Percentiles rank a stretch among this genome's conserved stretches.
These are phyloP conservation scores for Centruroides vittatus DNA, from an alignment of 1,140 invertebrate genomes.

Conservation along the genomic window DNA sequence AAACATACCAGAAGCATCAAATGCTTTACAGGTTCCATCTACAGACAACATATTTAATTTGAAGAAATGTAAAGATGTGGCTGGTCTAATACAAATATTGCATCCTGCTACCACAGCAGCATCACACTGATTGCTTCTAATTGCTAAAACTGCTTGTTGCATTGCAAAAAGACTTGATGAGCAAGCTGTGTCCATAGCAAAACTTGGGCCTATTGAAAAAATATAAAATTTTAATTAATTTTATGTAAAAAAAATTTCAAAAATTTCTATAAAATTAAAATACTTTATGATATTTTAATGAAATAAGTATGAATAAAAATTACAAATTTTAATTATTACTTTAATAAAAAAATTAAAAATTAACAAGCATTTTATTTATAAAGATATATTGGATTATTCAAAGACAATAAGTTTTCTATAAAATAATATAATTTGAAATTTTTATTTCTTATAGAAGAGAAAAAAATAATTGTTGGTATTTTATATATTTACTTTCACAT, in stretches of 20 bases:
- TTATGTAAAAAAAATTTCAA: background rate
- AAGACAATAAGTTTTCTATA: too few relatives aligned
- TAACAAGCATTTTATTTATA: too few relatives aligned
- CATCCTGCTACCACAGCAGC: slow-evolving; percentile 79
- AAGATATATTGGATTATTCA: too few relatives aligned
- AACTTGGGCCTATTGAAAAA: slow-evolving; percentile 57
- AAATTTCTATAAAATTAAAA: too few relatives aligned
- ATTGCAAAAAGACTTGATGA: slow-evolving; percentile 81
- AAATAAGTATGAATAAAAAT: too few relatives aligned
- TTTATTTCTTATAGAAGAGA: background rate
- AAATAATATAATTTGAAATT: too few relatives aligned
- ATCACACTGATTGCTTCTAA: slow-evolving; percentile 73
- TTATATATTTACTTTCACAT: background rate
- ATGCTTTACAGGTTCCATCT: slow-evolving; percentile 83
- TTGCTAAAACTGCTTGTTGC: slow-evolving; percentile 67
- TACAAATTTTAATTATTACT: too few relatives aligned
- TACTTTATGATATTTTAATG: too few relatives aligned
- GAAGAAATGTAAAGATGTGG: slow-evolving; percentile 81
- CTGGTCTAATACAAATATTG: slow-evolving; percentile 73
- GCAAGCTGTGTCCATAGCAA: slow-evolving; percentile 86
- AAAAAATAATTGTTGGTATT: background rate
- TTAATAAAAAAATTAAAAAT: too few relatives aligned
- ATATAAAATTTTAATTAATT: slow-evolving; percentile 1
- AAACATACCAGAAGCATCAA: slow-evolving; percentile 60
- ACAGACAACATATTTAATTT: slow-evolving; percentile 75